Evolutionary conservation across 1,140 invertebrate genomes (phyloP), one percentile per base, ranked within the genome.

Genomic region (Drosophila cardini): DNA sequence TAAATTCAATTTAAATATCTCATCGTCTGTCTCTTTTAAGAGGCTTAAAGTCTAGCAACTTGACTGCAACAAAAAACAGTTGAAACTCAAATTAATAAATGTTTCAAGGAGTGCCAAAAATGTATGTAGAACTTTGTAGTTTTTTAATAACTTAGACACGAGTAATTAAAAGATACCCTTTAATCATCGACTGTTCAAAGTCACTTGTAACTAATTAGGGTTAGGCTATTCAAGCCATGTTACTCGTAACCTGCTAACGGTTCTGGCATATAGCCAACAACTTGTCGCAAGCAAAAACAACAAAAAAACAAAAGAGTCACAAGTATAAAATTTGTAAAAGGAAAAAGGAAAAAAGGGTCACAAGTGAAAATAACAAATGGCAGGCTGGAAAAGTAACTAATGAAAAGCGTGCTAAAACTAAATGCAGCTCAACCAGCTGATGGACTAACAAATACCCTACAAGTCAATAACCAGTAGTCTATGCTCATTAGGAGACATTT

Each of bases 311-410:
- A 71, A 64, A 70, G 46, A 56, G 53, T 30, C 36, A 57, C 50
- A 72, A 64, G 61, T 36, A 32, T 46, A 38, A 43, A 52, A 52
- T 13, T 55, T 45, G 55, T 53, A 30, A 72, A 76, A 40, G 8
- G 45, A 50, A 48, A 81, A 64, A 32, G 58, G 53, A 7, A 40
- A 50, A 48, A 81, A 64, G 38, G 64, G 53, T 57, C 56, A 45
- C 60, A 46, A 65, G 61, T 67, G 42, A 43, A 73, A 81, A 62
- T 69, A 70, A 65, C 61, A 58, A 80, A 80, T 72, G 58, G 32
- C 65, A 55, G 52, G 13, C 48, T 18, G 45, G 40, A 75, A 50
- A 53, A 52, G 52, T 58, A 67, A 60, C 53, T 67, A 80, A 64
- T 45, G 52, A 78, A 72, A 73, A 50, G 30, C 38, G 45, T 53